Evolutionary conservation across 2,113 vertebrate genomes (phyloP).

Genomic region (Drymodes brunneopygia): DNA sequence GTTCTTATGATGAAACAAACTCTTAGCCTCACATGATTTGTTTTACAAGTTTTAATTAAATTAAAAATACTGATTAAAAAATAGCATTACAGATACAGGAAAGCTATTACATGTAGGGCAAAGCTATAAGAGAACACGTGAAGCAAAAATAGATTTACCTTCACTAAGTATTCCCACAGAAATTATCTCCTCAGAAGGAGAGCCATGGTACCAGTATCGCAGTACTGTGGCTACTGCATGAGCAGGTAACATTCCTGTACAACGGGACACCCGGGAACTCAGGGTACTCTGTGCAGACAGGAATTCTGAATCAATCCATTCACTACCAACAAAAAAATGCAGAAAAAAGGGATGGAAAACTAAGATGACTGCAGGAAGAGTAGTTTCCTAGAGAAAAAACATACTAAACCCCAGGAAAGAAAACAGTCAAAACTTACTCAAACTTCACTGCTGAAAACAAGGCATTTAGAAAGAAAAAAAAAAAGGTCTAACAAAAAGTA

Average conservation of each 20-base stretch:
- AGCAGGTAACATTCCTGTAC: constrained; percentile 69
- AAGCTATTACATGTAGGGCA: not conserved
- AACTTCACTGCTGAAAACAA: not conserved
- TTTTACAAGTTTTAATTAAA: not conserved
- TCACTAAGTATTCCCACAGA: constrained; percentile 82
- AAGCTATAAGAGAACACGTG: not conserved
- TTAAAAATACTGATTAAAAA: not conserved
- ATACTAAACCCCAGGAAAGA: not conserved
- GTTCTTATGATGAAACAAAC: not conserved
- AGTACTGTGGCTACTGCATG: constrained; percentile 74
- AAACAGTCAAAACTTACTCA: not conserved
- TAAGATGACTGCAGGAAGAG: not conserved
- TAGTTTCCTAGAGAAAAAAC: not conserved
- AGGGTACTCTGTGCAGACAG: constrained; percentile 23
- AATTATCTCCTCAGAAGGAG: constrained; percentile 69
- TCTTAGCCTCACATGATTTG: not conserved
- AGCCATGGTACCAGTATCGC: constrained; percentile 79
- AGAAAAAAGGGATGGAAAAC: not conserved
- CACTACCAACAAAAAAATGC: constrained; percentile 47
- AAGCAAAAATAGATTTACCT: constrained; percentile 70
- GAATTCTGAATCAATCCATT: constrained; percentile 80
- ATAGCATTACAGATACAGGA: not conserved
- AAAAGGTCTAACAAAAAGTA: not conserved
- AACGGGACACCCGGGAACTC: not conserved
- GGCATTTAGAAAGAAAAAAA: not conserved